phyloP scores from a whole-genome alignment of 1,140 invertebrate species.

The Oryzaephilus surinamensis region DNA sequence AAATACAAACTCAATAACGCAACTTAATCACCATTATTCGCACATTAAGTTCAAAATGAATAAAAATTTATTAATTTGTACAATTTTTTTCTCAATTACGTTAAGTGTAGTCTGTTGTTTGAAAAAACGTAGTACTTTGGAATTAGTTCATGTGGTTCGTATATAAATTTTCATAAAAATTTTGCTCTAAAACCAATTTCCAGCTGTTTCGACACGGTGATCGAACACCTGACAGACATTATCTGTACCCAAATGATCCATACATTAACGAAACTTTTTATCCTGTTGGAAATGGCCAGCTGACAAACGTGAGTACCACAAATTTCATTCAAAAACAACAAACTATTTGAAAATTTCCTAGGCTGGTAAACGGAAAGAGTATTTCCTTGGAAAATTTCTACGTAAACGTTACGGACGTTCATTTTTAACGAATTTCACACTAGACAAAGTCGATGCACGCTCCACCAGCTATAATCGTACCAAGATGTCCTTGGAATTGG shows the following conservation, averaged over 20 bases:
- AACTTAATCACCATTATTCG: too few species aligned
- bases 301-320: slow-evolving; percentile 10
- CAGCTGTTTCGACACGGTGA: slow-evolving; percentile 3
- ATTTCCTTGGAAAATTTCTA: slow-evolving; percentile 48
- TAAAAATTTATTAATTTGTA: too few species aligned
- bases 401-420: slow-evolving; percentile 45
- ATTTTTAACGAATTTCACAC: slow-evolving; percentile 48
- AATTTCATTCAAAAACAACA: background rate
- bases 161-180: too few species aligned
- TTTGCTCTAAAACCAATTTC: background rate
- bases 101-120: too few species aligned
- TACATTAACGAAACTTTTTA: slow-evolving; percentile 8
- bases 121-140: too few species aligned
- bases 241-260: slow-evolving; percentile 7
- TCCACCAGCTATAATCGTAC: slow-evolving; percentile 40
- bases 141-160: background rate
- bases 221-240: slow-evolving; percentile 10
- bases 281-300: slow-evolving; percentile 10
- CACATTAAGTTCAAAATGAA: too few species aligned
- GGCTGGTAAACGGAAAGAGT: slow-evolving; percentile 39
- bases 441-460: slow-evolving; percentile 27
- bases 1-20: too few species aligned
- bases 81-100: too few species aligned
- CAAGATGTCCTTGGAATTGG: slow-evolving; percentile 44
- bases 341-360: slow-evolving; percentile 3